phyloP scores from a whole-genome alignment of 2,113 vertebrate genomes.

The Corythornis vintsioides region DNA sequence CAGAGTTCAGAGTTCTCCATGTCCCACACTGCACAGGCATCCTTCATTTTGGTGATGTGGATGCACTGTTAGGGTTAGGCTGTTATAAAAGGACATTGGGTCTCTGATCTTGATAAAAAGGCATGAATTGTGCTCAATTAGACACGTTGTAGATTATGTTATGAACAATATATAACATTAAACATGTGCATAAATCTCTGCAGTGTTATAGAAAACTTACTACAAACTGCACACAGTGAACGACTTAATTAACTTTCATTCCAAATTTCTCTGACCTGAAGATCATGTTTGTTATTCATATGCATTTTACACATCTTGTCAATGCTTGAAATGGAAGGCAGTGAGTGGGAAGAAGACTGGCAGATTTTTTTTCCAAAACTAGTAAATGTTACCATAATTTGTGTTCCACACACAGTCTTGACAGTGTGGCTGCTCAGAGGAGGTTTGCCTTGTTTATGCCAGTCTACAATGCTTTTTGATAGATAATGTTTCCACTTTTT shows the following conservation, averaged over 20 bases:
- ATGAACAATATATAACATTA: neutral
- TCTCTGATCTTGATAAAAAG: neutral
- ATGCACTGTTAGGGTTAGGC: neutral
- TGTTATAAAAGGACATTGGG: neutral
- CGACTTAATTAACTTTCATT: neutral
- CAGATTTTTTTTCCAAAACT: neutral
- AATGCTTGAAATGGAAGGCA: neutral
- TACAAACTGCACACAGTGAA: neutral
- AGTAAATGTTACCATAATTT: neutral
- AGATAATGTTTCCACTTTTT: neutral
- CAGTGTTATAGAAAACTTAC: neutral
- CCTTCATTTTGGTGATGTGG: neutral
- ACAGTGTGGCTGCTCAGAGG: neutral
- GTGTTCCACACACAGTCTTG: neutral
- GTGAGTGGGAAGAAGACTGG: neutral
- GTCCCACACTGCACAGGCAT: fast-evolving
- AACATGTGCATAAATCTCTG: neutral
- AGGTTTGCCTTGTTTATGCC: neutral
- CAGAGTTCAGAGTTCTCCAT: neutral
- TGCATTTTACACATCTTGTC: neutral
- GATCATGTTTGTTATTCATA: neutral
- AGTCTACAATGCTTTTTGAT: neutral
- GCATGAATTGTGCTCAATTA: neutral
- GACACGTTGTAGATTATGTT: neutral
- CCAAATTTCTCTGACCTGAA: neutral